Evolutionary conservation across 2,888 invertebrate species (phyloP).

Genomic region (Linyphia triangularis): DNA sequence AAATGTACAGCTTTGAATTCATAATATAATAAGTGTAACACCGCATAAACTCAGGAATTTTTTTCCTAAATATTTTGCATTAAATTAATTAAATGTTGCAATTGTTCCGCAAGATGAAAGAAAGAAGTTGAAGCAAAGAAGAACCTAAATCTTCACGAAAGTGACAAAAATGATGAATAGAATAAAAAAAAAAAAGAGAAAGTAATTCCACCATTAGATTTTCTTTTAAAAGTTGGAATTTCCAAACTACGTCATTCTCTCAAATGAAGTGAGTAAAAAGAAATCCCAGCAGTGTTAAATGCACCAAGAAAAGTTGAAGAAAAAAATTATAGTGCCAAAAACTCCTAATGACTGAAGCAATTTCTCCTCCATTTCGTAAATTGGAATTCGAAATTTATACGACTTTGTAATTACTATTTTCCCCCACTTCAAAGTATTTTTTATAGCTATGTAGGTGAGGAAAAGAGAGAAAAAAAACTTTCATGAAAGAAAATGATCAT

Average conservation of each 20-base stretch:
- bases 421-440: background rate
- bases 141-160: background rate
- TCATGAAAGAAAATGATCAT: background rate
- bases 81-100: background rate
- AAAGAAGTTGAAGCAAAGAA: background rate
- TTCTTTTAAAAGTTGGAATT: background rate
- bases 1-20: no score
- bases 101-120: background rate
- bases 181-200: background rate
- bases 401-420: slow-evolving; percentile 47
- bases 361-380: slow-evolving; percentile 29
- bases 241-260: slow-evolving; percentile 6
- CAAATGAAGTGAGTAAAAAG: background rate
- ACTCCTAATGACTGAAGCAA: slow-evolving; percentile 47
- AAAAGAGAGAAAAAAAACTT: background rate
- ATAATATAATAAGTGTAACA: no score
- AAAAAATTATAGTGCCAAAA: background rate
- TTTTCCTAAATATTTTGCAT: no score
- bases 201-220: background rate
- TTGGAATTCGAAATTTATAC: slow-evolving; percentile 50
- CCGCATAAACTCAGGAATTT: no score
- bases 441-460: background rate
- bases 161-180: background rate
- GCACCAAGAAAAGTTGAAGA: background rate
- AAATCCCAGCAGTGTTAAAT: background rate